Base-by-base conservation (phyloP, 1,140 invertebrate species). In the Mylabris phalerata region DNA sequence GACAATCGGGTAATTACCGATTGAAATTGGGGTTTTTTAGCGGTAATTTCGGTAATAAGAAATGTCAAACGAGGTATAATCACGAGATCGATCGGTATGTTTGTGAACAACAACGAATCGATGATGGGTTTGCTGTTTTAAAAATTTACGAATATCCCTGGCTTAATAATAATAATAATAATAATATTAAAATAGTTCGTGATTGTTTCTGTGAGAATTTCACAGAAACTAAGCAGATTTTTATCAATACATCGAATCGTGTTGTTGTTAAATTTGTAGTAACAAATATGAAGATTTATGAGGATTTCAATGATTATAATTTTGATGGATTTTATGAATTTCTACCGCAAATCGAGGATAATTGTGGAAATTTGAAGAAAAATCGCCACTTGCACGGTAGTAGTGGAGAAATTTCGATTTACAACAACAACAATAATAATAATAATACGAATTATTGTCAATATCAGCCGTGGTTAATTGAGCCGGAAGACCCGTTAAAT, bases 311-410 rank as follows among this genome's bases (percentile, higher is more conserved):
- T 41, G 84, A 89, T 72, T 91, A 88, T 72, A 82, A 81, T 63
- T 92, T 92, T 73, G 88, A 91, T 67, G 89, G 85, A 0, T 82
- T 84, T 63, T 90, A 86, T 67, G 84, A 88, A 73, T 89, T 89
- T 71, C 69, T 87, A 39, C 73, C 81, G 0, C 69, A 72, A 0
- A 75, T 75, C 10, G 76, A 77, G 48, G 79, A 83, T 41, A 72
- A 78, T 19, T 86, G 84, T 66, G 76, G 79, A 3, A 79, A 80
- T 48, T 79, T 78, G 27, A 82, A 84, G 72, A 81, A 84, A 44
- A 80, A 83, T 41, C 72, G 84, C 50, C 75, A 81, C 61, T 68
- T 90, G 1, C 77, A 80, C 59, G 86, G 85, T 3, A 82, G 83
- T 9, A 88, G 87, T 65, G 88, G 87, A 2, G 85, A 88, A 71